Evolutionary conservation across 2,113 vertebrate genomes (phyloP).

Genomic region (Addax nasomaculatus): DNA sequence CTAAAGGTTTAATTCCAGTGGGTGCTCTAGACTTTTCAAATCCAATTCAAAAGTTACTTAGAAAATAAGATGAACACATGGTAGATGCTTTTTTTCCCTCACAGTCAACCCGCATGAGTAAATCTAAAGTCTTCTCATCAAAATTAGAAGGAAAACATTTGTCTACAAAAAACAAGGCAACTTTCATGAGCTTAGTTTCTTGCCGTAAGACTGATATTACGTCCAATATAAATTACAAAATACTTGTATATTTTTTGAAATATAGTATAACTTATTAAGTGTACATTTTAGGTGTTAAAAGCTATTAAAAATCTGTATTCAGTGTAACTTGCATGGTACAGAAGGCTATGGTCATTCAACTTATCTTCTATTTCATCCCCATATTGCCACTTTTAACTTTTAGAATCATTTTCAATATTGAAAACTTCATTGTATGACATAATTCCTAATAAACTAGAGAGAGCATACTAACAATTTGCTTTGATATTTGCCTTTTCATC

Average conservation of each 20-base stretch:
- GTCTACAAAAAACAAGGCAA: conserved; percentile 9
- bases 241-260: not conserved
- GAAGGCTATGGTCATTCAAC: not conserved
- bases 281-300: conserved; percentile 33
- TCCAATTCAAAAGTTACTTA: not conserved
- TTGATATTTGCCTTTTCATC: not conserved
- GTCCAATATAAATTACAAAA: conserved; percentile 10
- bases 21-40: not conserved
- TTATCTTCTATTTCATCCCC: not conserved
- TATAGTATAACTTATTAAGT: not conserved
- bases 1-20: not conserved
- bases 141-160: not conserved
- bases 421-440: not conserved
- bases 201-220: not conserved
- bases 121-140: not conserved
- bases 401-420: not conserved
- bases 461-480: not conserved
- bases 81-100: not conserved
- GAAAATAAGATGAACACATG: not conserved
- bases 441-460: not conserved
- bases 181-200: not conserved
- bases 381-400: not conserved
- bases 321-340: not conserved
- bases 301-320: conserved; percentile 24
- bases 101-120: not conserved